These are phyloP conservation scores for Rhea pennata DNA, from an alignment of 2,113 vertebrate species.

Conservation along the genomic window DNA sequence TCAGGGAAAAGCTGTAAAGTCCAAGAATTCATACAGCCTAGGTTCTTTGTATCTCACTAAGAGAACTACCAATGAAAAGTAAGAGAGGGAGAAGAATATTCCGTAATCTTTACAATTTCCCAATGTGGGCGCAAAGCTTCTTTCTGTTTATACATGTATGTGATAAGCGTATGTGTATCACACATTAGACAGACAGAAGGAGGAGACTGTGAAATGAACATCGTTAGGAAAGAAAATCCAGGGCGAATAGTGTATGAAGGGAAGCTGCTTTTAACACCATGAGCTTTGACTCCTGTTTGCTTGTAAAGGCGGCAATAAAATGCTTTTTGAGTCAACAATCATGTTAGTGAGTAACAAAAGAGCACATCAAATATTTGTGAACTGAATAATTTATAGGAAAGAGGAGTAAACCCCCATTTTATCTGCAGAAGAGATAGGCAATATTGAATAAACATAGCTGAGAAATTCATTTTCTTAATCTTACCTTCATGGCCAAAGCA, in stretches of 20 bases:
- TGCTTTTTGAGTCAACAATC: not conserved
- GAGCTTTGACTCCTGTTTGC: not conserved
- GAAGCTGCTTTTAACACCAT: not conserved
- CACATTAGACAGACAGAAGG: not conserved
- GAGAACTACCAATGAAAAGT: not conserved
- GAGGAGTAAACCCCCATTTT: not conserved
- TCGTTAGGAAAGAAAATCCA: not conserved
- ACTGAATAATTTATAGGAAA: not conserved
- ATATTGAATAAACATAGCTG: not conserved
- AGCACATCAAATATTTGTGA: not conserved
- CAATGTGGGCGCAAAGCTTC: not conserved
- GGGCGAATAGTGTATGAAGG: not conserved
- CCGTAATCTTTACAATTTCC: not conserved
- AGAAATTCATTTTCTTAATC: not conserved
- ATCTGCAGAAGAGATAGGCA: not conserved
- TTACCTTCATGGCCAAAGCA: not conserved
- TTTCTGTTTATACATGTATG: not conserved
- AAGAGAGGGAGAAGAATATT: not conserved
- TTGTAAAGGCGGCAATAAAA: not conserved
- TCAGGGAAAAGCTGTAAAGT: not conserved
- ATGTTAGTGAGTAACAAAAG: not conserved
- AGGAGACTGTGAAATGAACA: not conserved
- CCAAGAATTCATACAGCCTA: not conserved
- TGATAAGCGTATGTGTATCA: not conserved
- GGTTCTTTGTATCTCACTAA: not conserved